Evolutionary conservation across 92 coral and sea anemone genomes (phyloP).

Genomic region (Bergia sp.): DNA sequence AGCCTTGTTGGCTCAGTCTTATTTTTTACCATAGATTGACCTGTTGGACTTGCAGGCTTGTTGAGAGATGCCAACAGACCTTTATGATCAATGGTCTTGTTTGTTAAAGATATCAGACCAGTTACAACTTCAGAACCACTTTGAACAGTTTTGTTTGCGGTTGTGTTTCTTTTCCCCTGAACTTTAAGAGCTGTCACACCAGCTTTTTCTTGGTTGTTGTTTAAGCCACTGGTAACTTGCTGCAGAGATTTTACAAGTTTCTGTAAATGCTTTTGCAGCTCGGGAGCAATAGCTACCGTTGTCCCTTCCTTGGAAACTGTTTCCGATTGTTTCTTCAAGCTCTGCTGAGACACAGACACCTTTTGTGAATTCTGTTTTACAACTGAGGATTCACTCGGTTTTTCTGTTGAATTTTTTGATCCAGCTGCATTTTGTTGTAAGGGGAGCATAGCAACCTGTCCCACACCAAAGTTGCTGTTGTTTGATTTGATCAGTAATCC

Average conservation of each 20-base stretch:
- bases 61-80: background rate
- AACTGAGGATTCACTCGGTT: background rate
- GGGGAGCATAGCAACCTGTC: background rate
- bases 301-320: background rate
- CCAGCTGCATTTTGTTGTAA: background rate
- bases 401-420: background rate
- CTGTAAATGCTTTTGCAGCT: slow-evolving; percentile 14
- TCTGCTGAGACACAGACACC: background rate
- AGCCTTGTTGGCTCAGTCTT: background rate
- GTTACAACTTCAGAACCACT: background rate
- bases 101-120: background rate
- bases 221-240: background rate
- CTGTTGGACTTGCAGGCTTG: background rate
- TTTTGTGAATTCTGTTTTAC: background rate
- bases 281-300: background rate
- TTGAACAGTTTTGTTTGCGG: background rate
- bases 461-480: background rate
- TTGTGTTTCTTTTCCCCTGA: background rate
- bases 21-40: background rate
- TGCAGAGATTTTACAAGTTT: slow-evolving; percentile 26
- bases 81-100: background rate
- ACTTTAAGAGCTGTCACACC: background rate
- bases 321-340: slow-evolving; percentile 3
- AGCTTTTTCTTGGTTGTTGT: background rate
- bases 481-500: background rate